Percentiles rank a stretch among this genome's conserved stretches.
These are phyloP conservation scores for Stichopus horrens DNA, from an alignment of 53 echinoderm and acorn worm genomes.

Conservation along the genomic window DNA sequence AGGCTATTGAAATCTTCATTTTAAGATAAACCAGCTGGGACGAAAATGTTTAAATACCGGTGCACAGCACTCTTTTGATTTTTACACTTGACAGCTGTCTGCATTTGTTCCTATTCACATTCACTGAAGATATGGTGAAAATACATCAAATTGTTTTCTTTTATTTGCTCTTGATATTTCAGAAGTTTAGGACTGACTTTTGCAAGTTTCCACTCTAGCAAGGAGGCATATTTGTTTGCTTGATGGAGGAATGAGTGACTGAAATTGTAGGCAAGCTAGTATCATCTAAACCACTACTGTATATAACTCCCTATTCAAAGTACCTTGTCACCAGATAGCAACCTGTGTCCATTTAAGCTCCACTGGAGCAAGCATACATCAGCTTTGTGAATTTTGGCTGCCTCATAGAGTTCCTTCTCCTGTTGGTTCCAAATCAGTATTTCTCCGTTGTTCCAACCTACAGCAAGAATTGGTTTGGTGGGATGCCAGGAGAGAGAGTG, in stretches of 20 bases:
- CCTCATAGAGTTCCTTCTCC: slow-evolving; percentile 82
- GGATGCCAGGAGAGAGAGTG: slow-evolving; percentile 89
- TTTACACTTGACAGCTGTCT: too few species aligned
- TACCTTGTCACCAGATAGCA: slow-evolving; percentile 88
- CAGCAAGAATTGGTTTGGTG: slow-evolving; percentile 69
- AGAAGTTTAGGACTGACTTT: too few species aligned
- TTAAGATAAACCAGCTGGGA: too few species aligned
- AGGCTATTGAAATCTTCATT: too few species aligned
- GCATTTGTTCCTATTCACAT: too few species aligned
- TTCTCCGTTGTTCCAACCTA: slow-evolving; percentile 96
- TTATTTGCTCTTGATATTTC: too few species aligned
- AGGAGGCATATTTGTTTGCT: neutral
- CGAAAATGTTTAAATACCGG: too few species aligned
- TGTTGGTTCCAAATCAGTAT: slow-evolving; percentile 90
- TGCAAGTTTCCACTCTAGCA: too few species aligned
- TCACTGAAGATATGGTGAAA: too few species aligned
- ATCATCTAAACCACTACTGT: neutral
- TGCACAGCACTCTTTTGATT: too few species aligned
- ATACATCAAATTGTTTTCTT: too few species aligned
- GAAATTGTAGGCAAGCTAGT: neutral
- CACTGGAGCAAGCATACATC: slow-evolving; percentile 87
- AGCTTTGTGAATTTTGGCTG: slow-evolving; percentile 75
- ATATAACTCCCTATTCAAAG: too few species aligned
- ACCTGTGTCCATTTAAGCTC: slow-evolving; percentile 72
- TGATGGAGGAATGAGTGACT: neutral